Evolutionary conservation across 2,797 vertebrate genomes (phyloP), one percentile per base, ranked within the genome.

Genomic region (Bradypodion ventrale): DNA sequence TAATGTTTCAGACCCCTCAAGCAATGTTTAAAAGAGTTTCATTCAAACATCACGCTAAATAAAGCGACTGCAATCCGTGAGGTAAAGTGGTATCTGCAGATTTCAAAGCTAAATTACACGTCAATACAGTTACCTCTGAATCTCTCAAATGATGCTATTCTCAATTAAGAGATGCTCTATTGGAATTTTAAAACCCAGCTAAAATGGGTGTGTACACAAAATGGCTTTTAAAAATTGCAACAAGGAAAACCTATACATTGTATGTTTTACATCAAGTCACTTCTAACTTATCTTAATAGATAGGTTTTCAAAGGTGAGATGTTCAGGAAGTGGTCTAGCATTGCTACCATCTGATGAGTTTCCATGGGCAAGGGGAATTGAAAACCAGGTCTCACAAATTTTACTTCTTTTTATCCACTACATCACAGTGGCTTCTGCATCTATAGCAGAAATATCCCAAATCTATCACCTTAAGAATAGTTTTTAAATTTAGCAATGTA

Each of bases 151-250:
- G 27, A 32, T 49, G 63, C 29, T 76, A 73, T 83, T 83, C 56
- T 80, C 23, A n/a, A 76, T 60, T 62, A 52, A 5, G 46, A 62
- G 37, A 83, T 77, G 25, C 10, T 25, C 49, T 74, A 9, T 74
- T 72, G 60, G 66, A 70, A 85, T 76, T 49, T 76, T n/a, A 72
- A 65, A 80, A 62, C 3, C 49, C n/a, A 81, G 52, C 78, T 82
- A 82, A 76, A 70, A 76, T 77, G 56, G 79, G 16, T 62, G 46
- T 70, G 65, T 70, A 56, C 19, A 40, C 21, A 77, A 60, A 81
- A 70, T 80, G 65, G n/a, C 63, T 81, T 85, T 85, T 75, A 23
- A 62, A 49, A 29, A 72, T 76, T 80, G 52, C 29, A 46, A 35
- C 29, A 35, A 80, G 68, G 27, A 72, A 56, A 37, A 77, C 27